Base-by-base conservation (phyloP, 2,113 vertebrate species). In the Mustelus asterias region DNA sequence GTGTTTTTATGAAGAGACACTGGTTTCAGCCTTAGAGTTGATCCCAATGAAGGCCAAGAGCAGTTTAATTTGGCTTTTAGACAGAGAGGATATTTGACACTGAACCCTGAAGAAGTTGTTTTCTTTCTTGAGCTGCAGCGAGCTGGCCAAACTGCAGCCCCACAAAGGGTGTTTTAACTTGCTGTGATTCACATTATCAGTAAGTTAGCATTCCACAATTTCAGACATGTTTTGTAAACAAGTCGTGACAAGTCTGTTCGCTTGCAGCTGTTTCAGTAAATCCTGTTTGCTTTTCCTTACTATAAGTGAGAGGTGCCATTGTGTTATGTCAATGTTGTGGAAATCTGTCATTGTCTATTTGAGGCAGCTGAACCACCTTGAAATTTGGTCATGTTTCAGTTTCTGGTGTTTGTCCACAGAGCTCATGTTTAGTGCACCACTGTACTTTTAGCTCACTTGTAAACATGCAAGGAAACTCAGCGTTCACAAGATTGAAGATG, bases 1-100 rank as follows among this genome's bases (percentile, higher is more conserved):
- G 94, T 54, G 26, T 26, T 54, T 76, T 95, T 95, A 44, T 72
- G 44, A 95, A 72, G 94, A 54, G 94, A 41, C 26, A 14, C 44
- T 95, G 69, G 69, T 95, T 76, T 95, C 70, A 72, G 14, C 26
- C 94, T 76, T 76, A 20, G 69, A 72, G 94, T 95, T 95, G 94
- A 95, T 63, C 70, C 44, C 0, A 69, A 7, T 76, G 93, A 72
- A 93, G 93, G 93, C 67, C n/a, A 72, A 72, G 41, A 70, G 29
- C 70, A 70, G 93, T 72, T 94, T 72, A 72, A 72, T 14, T 95
- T 93, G 26, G 26, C 18, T 95, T 95, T 54, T 48, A 69, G 8
- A 16, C 54, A 70, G 1, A 67, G 89, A 88, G 44, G 41, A 54
- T 72, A 54, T 54, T 95, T 54, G 94, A 26, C 41, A 44, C 65